Percentiles rank a stretch among this genome's conserved stretches.
These are phyloP conservation scores for Helicolenus hilgendorfi DNA, from an alignment of 2,797 vertebrate species.

Conservation along the genomic window DNA sequence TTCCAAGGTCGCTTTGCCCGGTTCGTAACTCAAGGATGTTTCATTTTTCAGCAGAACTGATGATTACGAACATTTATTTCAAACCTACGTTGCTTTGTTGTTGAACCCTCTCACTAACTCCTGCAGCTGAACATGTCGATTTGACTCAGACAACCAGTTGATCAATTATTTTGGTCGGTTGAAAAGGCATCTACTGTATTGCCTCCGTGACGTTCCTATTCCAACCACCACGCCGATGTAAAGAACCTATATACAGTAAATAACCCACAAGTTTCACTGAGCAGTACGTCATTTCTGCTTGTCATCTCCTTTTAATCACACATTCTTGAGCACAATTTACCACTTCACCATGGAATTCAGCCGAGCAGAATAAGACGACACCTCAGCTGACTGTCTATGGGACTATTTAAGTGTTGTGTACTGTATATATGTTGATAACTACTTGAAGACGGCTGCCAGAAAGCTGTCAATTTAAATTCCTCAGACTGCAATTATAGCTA, in stretches of 20 bases:
- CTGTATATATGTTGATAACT: not conserved
- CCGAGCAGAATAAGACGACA: not conserved
- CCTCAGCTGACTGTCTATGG: not conserved
- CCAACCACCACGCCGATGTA: not conserved
- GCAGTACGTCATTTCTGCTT: not conserved
- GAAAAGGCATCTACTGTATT: not conserved
- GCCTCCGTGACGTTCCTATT: not conserved
- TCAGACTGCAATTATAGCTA: not conserved
- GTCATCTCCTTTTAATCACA: constrained; percentile 9
- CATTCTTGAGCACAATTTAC: not conserved
- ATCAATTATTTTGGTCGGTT: not conserved
- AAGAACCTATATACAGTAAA: not conserved
- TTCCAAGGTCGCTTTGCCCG: too few relatives aligned
- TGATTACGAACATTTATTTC: too few relatives aligned
- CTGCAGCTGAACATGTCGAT: too few relatives aligned
- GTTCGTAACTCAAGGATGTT: too few relatives aligned
- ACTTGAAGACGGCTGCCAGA: not conserved
- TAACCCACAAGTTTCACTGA: not conserved
- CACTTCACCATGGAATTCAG: not conserved
- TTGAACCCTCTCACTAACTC: too few relatives aligned
- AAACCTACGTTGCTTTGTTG: too few relatives aligned
- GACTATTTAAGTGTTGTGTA: not conserved
- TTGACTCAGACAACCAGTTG: too few relatives aligned
- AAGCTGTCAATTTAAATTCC: not conserved
- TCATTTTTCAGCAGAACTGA: too few relatives aligned